Evolutionary conservation across 2,113 vertebrate genomes (phyloP).

Genomic region (Pardalotus punctatus): DNA sequence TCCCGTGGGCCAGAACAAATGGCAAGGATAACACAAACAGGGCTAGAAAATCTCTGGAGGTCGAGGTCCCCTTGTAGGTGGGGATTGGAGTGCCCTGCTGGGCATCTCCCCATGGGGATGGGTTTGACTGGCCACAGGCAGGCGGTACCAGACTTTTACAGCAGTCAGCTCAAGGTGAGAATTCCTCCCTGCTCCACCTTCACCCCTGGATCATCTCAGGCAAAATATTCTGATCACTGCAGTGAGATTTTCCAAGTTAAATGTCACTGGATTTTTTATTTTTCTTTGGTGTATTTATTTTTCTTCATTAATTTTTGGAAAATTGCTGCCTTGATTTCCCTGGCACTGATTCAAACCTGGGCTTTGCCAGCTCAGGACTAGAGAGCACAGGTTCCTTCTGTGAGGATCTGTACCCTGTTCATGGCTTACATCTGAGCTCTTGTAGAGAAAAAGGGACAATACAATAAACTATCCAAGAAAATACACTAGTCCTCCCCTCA

Average conservation of each 20-base stretch:
- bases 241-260: background rate
- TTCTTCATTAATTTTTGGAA: background rate
- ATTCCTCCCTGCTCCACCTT: background rate
- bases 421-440: background rate
- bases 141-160: rapidly evolving
- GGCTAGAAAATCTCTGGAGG: background rate
- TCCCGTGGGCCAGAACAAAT: rapidly evolving
- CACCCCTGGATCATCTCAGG: background rate
- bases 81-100: background rate
- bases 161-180: background rate
- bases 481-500: background rate
- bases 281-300: background rate
- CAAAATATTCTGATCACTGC: background rate
- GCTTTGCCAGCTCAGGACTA: background rate
- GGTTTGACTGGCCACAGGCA: rapidly evolving
- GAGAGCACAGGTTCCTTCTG: background rate
- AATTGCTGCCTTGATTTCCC: background rate
- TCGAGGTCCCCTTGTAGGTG: background rate
- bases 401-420: background rate
- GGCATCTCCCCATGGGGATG: rapidly evolving
- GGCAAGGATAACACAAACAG: background rate
- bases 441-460: background rate
- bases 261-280: background rate
- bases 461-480: background rate
- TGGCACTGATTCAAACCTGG: background rate